Base-by-base conservation (phyloP, 1,140 invertebrate genomes). In the Vollenhovia emeryi region DNA sequence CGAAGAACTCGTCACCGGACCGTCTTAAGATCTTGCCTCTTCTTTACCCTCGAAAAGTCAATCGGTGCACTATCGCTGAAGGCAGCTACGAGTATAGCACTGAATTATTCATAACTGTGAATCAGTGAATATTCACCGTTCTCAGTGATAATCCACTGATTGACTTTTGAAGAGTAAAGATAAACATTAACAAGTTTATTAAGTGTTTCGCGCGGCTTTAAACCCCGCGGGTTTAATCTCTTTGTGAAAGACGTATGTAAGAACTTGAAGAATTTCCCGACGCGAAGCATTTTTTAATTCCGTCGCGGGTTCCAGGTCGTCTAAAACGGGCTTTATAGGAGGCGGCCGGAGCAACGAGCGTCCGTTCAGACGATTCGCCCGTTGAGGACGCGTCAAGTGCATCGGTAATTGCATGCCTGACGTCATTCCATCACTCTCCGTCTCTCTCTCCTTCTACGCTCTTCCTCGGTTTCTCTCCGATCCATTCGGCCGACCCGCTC, bases 371-470 rank as follows among this genome's bases (percentile, higher is more conserved):
- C 75, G 75, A 88, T 91, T 62, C 71, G 57, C 59, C n/a, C 30
- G 55, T 83, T 76, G 84, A 87, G 87, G 85, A 91, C 89, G 76
- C 80, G 85, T 88, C 83, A 87, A 91, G 87, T 90, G 86, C 86
- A 90, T 89, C 68, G 80, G 86, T 92, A 92, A 92, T 91, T 92
- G 85, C 73, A 71, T 59, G 69, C 18, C 84, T 88, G 79, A 91
- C 89, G 87, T 89, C 90, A 92, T 36, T 69, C 73, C 36, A 50
- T 55, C 74, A 69, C 84, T 78, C 78, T 68, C 55, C 8, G 40
- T 36, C 3, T 76, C 13, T 68, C 18, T 66, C 40, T 85, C 59
- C 13, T 27, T 24, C 36, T 55, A 9, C 40, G 9, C 40, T 78
- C 64, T 50, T 55, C 27, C 45, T 75, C 62, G 27, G 45, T 30